Evolutionary conservation across 2,113 vertebrate species (phyloP).

Genomic region (Sphaerodactylus townsendi): DNA sequence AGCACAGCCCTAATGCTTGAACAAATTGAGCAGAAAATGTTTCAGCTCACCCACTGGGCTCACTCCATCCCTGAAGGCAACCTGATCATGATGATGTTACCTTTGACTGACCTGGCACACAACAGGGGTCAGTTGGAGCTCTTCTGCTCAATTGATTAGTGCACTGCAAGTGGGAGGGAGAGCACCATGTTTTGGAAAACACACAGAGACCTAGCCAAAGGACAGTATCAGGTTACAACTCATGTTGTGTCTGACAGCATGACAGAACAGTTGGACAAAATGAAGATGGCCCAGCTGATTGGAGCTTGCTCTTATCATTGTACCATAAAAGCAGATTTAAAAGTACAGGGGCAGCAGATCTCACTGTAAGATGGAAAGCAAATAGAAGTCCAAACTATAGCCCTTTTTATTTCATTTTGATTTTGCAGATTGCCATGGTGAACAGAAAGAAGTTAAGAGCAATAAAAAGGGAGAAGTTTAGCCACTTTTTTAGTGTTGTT

Average conservation of each 20-base stretch:
- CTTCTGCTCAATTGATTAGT: constrained; percentile 9
- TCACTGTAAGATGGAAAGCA: neutral
- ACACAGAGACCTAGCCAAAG: neutral
- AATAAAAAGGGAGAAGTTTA: too few species aligned
- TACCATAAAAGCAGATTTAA: neutral
- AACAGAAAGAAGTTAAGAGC: too few species aligned
- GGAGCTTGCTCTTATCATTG: too few species aligned
- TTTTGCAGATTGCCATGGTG: too few species aligned
- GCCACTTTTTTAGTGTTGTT: too few species aligned
- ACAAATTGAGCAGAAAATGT: neutral
- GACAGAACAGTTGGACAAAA: neutral
- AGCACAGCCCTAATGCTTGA: neutral
- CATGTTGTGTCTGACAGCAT: neutral
- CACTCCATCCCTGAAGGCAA: neutral
- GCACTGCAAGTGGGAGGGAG: neutral
- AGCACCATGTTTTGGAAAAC: neutral
- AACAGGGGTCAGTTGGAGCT: neutral
- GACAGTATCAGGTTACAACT: neutral
- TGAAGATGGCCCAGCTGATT: neutral
- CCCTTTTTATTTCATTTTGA: too few species aligned
- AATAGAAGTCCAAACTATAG: neutral
- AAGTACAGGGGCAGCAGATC: neutral
- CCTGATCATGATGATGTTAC: neutral
- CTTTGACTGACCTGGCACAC: constrained; percentile 10
- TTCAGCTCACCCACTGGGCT: neutral